phyloP scores from a whole-genome alignment of 23 tunicate species.

The Phallusia fumigata region DNA sequence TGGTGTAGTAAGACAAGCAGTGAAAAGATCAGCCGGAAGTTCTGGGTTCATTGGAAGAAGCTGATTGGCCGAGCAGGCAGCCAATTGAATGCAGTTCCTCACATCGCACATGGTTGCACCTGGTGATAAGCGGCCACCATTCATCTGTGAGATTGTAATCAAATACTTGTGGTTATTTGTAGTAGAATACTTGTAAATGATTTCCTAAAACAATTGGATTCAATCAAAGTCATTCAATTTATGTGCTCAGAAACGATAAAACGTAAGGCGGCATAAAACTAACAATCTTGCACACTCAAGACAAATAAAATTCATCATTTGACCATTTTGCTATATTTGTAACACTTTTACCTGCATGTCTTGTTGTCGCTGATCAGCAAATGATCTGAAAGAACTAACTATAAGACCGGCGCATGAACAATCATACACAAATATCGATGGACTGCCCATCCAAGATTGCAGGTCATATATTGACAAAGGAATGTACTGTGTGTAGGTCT shows the following conservation, averaged over 20 bases:
- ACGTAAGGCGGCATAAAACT: too few species aligned
- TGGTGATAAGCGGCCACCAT: constrained; percentile 2
- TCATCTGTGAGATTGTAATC: not conserved
- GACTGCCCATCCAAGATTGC: constrained; percentile 90
- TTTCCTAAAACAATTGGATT: too few species aligned
- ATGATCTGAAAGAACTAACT: constrained; percentile 60
- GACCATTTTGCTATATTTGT: too few species aligned
- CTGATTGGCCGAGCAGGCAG: constrained; percentile 83
- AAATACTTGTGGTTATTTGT: not conserved
- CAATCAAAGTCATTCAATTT: too few species aligned
- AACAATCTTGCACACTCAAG: too few species aligned
- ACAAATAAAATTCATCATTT: too few species aligned
- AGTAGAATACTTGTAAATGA: too few species aligned
- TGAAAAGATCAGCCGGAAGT: constrained; percentile 93
- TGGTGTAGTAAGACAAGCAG: constrained; percentile 92
- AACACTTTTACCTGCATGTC: constrained; percentile 51
- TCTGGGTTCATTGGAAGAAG: constrained; percentile 95
- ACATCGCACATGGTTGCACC: constrained; percentile 56
- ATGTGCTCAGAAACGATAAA: too few species aligned
- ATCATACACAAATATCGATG: constrained; percentile 88
- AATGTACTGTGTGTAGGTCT: constrained; percentile 95
- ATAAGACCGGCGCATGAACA: constrained; percentile 89
- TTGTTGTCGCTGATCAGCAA: constrained; percentile 71
- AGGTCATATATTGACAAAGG: constrained; percentile 94
- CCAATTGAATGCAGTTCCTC: constrained; percentile 84